Conservation (phyloP, 2,113 vertebrate species). For the Oncorhynchus mykiss region DNA sequence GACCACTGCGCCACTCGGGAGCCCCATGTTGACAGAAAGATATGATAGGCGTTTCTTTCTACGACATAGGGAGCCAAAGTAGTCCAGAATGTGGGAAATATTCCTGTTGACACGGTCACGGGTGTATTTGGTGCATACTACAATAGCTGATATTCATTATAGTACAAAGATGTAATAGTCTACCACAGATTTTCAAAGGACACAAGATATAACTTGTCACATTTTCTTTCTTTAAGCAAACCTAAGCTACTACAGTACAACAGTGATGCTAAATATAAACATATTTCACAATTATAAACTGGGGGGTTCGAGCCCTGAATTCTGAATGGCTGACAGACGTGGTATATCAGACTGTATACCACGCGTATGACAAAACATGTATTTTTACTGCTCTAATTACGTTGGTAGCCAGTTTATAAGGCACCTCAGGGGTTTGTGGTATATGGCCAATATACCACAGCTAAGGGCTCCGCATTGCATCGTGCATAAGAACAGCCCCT, state of each 20-base stretch:
- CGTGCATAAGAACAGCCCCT: too few species aligned
- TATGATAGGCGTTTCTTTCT: not conserved
- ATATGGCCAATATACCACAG: too few species aligned
- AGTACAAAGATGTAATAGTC: constrained; percentile 71
- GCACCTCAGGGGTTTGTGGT: too few species aligned
- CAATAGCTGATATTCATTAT: constrained; percentile 54
- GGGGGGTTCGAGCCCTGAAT: too few species aligned
- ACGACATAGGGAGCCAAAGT: not conserved
- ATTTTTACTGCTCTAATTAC: too few species aligned
- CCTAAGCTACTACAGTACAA: constrained; percentile 68
- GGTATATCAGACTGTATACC: too few species aligned
- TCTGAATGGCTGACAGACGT: too few species aligned
- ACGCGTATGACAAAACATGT: too few species aligned
- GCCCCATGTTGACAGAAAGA: constrained; percentile 31
- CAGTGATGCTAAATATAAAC: constrained; percentile 68
- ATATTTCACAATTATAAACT: not conserved
- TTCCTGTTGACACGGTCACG: constrained; percentile 58
- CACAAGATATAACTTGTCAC: constrained; percentile 70
- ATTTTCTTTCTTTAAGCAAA: constrained; percentile 60
- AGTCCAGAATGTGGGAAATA: not conserved
- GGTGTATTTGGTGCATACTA: constrained; percentile 58
- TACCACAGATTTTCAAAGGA: constrained; percentile 4
- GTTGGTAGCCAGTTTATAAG: too few species aligned
- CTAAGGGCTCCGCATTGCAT: too few species aligned
- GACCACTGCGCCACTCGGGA: too few species aligned